Percentiles rank a stretch among this genome's conserved stretches.
Evolutionary conservation across 2,888 invertebrate species (phyloP).

Genomic region (Alloplasta piceator): DNA sequence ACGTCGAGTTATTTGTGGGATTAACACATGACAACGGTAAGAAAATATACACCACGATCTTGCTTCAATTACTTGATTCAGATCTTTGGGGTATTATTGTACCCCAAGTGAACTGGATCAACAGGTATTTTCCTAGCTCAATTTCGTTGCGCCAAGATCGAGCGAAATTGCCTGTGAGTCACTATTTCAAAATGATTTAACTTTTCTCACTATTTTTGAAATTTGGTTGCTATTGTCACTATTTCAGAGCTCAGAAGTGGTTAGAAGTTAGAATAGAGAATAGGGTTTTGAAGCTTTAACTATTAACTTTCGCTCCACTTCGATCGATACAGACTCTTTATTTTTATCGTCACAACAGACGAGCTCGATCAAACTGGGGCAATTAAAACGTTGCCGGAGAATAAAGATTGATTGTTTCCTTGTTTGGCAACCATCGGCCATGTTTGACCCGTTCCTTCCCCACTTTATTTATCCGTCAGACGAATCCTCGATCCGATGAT

Average conservation of each 20-base stretch:
- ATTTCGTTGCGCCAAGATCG: no score
- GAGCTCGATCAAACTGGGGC: not conserved
- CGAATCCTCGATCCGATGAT: not conserved
- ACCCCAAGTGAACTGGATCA: slow-evolving; percentile 18
- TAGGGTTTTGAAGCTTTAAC: no score
- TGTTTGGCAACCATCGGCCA: not conserved
- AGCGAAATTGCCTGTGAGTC: no score
- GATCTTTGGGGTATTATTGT: slow-evolving; percentile 25
- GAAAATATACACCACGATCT: slow-evolving; percentile 49
- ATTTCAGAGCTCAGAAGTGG: no score
- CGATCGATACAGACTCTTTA: no score
- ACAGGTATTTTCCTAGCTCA: slow-evolving; percentile 6
- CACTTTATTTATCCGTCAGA: not conserved
- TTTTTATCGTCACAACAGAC: not conserved
- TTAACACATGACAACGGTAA: slow-evolving; percentile 53
- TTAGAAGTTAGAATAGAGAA: no score
- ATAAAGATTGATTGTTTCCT: slow-evolving; percentile 52
- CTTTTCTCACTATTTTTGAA: no score
- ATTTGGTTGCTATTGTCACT: no score
- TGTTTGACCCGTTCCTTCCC: not conserved
- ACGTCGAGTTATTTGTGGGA: not conserved
- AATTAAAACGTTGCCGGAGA: not conserved
- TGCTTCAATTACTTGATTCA: slow-evolving; percentile 25
- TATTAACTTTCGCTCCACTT: no score
- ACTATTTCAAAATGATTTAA: no score